Conservation (phyloP, 2,113 vertebrate species). For the Gavialis gangeticus region DNA sequence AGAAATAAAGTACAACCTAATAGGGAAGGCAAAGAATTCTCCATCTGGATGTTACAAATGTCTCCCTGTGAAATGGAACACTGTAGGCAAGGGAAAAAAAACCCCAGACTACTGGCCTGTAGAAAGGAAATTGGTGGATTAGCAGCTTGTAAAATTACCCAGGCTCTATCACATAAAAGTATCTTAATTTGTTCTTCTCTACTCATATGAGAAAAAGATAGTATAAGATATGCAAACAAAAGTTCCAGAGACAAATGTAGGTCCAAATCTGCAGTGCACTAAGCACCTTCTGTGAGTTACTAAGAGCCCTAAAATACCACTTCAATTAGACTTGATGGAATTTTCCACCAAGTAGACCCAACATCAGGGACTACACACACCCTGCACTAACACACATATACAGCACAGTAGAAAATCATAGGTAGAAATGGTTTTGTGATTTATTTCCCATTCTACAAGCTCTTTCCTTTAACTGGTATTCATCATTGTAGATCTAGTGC, state of each 20-base stretch:
- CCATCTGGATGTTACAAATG: background rate
- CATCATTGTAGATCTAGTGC: background rate
- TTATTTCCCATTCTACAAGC: background rate
- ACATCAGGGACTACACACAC: too few relatives aligned
- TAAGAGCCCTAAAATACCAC: background rate
- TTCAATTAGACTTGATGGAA: background rate
- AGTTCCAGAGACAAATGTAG: background rate
- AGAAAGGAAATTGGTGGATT: background rate
- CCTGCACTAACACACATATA: background rate
- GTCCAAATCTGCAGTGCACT: background rate
- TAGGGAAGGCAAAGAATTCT: background rate
- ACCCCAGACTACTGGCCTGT: background rate
- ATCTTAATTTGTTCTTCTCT: background rate
- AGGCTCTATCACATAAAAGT: background rate
- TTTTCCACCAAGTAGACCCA: background rate
- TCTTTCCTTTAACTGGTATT: background rate
- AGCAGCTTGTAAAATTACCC: background rate
- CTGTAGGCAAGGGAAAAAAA: background rate
- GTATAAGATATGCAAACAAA: background rate
- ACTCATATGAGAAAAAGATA: background rate
- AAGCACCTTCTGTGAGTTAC: background rate
- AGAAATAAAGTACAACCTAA: background rate
- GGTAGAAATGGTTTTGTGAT: background rate
- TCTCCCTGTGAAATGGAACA: background rate
- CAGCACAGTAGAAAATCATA: background rate